Conservation (phyloP, 2,797 vertebrate genomes). For the Leptatherina wallacei region DNA sequence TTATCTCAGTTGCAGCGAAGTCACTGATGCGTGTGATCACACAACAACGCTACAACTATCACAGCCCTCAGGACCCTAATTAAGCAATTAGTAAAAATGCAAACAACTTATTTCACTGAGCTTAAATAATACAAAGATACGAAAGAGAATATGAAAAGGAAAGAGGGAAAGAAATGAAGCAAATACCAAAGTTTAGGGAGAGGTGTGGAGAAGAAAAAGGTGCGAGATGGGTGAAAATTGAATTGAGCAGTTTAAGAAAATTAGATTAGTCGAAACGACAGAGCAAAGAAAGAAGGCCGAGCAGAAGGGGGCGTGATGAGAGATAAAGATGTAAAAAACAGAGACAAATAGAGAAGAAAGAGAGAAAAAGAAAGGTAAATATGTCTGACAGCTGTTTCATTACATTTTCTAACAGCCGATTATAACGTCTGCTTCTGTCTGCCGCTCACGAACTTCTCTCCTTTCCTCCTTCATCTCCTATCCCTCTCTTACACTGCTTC, state of each 20-base stretch:
- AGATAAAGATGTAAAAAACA: constrained; percentile 45
- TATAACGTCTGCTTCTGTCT: constrained; percentile 54
- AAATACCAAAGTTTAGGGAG: constrained; percentile 20
- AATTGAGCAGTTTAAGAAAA: constrained; percentile 22
- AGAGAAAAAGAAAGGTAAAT: constrained; percentile 67
- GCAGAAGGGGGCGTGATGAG: constrained; percentile 19
- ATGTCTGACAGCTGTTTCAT: constrained; percentile 83
- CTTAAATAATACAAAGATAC: constrained; percentile 32
- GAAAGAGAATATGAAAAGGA: constrained; percentile 7
- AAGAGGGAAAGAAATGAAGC: background rate
- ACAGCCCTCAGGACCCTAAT: constrained; percentile 33
- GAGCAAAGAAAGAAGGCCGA: constrained; percentile 25
- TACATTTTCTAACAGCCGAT: constrained; percentile 63
- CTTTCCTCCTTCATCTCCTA: constrained; percentile 44
- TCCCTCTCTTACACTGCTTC: constrained; percentile 16
- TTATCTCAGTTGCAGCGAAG: constrained; percentile 17
- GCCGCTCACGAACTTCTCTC: constrained; percentile 52
- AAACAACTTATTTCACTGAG: constrained; percentile 37
- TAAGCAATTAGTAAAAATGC: constrained; percentile 53
- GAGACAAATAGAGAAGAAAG: constrained; percentile 44
- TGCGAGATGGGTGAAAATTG: constrained; percentile 28
- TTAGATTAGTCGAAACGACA: constrained; percentile 11
- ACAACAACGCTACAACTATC: constrained; percentile 54
- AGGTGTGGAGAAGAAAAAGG: constrained; percentile 9
- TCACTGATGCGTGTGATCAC: constrained; percentile 50